These are phyloP conservation scores for Palythoa caribaeorum DNA, from an alignment of 92 coral and sea anemone genomes.

Conservation along the genomic window DNA sequence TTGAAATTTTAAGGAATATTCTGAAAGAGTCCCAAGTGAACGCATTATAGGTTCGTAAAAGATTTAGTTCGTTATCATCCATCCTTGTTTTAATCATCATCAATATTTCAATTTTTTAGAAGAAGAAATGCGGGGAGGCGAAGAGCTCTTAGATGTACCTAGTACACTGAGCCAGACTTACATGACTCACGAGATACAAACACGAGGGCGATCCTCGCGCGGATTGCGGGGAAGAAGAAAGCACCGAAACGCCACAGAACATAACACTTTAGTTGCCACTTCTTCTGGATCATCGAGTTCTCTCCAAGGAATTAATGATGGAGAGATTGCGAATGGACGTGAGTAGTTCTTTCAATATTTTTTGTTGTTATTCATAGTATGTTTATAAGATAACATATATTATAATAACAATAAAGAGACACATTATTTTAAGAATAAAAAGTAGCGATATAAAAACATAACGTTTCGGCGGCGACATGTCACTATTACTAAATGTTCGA, in stretches of 20 bases:
- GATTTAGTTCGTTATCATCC: background rate
- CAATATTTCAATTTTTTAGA: background rate
- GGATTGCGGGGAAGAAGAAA: slow-evolving; percentile 3
- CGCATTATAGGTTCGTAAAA: background rate
- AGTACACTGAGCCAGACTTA: background rate
- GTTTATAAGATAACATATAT: no score
- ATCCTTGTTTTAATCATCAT: background rate
- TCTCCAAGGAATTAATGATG: slow-evolving; percentile 19
- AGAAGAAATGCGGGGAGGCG: background rate
- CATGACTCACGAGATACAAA: background rate
- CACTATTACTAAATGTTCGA: no score
- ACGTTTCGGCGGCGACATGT: no score
- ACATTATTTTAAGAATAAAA: no score
- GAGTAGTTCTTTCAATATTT: background rate
- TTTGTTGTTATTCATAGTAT: background rate
- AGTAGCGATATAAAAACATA: no score
- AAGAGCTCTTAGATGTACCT: background rate
- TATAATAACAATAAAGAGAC: no score
- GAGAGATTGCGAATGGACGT: background rate
- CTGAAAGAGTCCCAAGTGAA: no score
- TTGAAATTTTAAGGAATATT: no score
- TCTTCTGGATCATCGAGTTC: slow-evolving; percentile 27
- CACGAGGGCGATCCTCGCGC: background rate
- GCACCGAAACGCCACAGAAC: background rate
- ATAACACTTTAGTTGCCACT: background rate